These are phyloP conservation scores for Drosophila nannoptera DNA, from an alignment of 1,140 invertebrate genomes.

Conservation along the genomic window DNA sequence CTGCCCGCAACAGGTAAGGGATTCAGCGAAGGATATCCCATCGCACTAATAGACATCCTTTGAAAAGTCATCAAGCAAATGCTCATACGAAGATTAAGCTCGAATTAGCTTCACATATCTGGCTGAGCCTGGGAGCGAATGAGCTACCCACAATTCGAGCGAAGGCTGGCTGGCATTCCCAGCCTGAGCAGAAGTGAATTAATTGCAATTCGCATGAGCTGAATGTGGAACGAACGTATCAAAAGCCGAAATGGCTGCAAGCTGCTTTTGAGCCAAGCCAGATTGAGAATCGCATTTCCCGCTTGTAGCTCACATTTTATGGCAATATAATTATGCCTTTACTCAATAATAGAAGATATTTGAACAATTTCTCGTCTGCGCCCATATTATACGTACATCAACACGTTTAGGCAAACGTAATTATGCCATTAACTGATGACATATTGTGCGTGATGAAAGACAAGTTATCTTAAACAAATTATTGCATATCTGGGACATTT, in stretches of 20 bases:
- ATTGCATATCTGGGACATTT: background rate
- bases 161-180: too few species aligned
- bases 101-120: conserved; percentile 4
- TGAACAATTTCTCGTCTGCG: too few species aligned
- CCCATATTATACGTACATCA: too few species aligned
- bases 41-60: conserved; percentile 22
- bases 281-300: too few species aligned
- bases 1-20: conserved; percentile 14
- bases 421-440: background rate
- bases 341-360: too few species aligned
- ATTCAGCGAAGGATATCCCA: conserved; percentile 3
- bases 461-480: background rate
- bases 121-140: too few species aligned
- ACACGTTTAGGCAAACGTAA: background rate
- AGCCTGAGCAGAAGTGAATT: background rate
- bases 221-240: background rate
- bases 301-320: too few species aligned
- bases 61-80: conserved; percentile 29
- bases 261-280: too few species aligned
- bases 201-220: background rate
- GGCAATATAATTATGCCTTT: too few species aligned
- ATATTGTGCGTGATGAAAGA: background rate
- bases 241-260: too few species aligned
- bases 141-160: too few species aligned
- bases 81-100: conserved; percentile 9